phyloP scores from a whole-genome alignment of 1,140 invertebrate species.

The Neodiprion fabricii region DNA sequence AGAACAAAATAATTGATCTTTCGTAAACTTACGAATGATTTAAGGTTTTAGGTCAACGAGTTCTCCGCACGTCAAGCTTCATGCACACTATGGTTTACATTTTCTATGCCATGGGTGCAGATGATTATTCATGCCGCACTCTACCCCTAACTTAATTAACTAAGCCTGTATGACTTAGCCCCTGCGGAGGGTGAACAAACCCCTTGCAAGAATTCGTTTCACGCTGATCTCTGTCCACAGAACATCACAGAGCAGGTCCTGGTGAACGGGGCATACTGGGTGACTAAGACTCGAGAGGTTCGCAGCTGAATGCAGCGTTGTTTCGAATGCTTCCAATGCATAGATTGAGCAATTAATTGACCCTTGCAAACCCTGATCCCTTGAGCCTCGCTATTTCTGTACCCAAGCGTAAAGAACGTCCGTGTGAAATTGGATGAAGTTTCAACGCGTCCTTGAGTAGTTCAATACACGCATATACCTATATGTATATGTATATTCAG shows the following conservation, averaged over 20 bases:
- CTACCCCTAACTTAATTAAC: no score
- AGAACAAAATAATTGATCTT: no score
- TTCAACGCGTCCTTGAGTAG: not conserved
- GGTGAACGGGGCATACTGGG: conserved; percentile 92
- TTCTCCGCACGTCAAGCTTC: no score
- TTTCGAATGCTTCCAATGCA: conserved; percentile 54
- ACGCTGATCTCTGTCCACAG: conserved; percentile 69
- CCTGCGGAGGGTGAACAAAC: not conserved
- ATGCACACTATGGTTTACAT: no score
- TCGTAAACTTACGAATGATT: no score
- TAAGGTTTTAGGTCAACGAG: no score
- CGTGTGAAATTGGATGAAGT: no score
- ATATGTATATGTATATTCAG: not conserved
- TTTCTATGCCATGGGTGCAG: no score
- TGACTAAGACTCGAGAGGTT: conserved; percentile 89
- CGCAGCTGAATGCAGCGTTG: conserved; percentile 55
- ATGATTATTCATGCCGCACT: no score
- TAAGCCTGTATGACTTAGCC: no score
- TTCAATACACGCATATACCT: not conserved
- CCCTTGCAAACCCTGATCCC: not conserved
- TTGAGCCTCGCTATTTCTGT: not conserved
- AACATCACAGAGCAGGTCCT: conserved; percentile 93
- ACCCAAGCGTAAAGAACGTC: not conserved
- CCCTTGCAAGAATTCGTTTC: conserved; percentile 38
- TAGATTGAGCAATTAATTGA: not conserved